A percentile compares a stretch with the other conserved stretches of the same genome.
phyloP scores from a whole-genome alignment of 2,797 vertebrate species.

The Phataginus tricuspis region DNA sequence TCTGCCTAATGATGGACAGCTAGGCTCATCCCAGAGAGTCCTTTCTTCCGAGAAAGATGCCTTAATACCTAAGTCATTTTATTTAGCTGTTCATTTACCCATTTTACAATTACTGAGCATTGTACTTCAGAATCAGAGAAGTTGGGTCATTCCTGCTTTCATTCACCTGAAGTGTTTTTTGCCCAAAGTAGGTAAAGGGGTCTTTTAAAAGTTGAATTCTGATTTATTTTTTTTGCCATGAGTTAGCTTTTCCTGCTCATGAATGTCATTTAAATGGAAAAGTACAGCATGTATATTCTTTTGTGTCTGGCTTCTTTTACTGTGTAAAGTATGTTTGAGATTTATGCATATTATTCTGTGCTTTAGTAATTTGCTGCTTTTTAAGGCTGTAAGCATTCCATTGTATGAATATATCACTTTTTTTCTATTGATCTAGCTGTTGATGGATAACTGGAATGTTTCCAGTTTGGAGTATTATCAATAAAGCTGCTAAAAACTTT shows the following conservation, averaged over 20 bases:
- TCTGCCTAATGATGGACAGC: not conserved
- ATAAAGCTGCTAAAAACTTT: not conserved
- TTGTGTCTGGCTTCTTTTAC: not conserved
- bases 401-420: not conserved
- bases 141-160: not conserved
- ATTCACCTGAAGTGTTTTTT: not conserved
- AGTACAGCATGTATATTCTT: not conserved
- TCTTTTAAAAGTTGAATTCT: not conserved
- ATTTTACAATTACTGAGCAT: not conserved
- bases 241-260: not conserved
- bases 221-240: not conserved
- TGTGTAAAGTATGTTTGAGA: not conserved
- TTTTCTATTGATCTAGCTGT: not conserved
- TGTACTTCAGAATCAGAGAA: not conserved
- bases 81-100: not conserved
- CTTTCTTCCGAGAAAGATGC: not conserved
- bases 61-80: not conserved
- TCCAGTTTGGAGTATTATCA: not conserved
- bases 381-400: not conserved
- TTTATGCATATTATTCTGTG: not conserved
- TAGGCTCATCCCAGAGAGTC: not conserved
- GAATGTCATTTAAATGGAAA: not conserved
- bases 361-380: not conserved
- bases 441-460: conserved; percentile 21
- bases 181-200: not conserved